These are phyloP conservation scores for Dufourea novaeangliae DNA, from an alignment of 1,140 invertebrate species.

Conservation along the genomic window DNA sequence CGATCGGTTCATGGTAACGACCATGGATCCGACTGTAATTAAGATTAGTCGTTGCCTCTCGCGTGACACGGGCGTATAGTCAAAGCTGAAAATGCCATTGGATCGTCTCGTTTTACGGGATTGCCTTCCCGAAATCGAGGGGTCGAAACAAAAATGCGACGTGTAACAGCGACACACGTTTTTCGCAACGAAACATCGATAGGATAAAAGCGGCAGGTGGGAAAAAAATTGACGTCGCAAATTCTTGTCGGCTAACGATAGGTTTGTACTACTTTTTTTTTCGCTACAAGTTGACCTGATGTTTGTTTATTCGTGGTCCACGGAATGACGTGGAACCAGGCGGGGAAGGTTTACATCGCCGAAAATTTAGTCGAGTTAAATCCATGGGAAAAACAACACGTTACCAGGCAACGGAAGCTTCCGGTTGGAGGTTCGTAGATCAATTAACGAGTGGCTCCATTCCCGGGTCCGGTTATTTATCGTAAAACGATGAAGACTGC, in stretches of 20 bases:
- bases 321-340: background rate
- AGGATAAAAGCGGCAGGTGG: background rate
- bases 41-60: background rate
- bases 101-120: background rate
- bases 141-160: background rate
- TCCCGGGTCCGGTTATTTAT: slow-evolving; percentile 33
- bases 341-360: background rate
- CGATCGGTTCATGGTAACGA: background rate
- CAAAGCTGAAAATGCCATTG: background rate
- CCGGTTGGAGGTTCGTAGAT: slow-evolving; percentile 21
- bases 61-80: background rate
- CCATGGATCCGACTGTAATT: background rate
- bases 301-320: background rate
- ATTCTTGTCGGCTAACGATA: background rate
- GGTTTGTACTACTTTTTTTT: background rate
- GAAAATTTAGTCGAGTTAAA: background rate
- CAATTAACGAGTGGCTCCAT: slow-evolving; percentile 21
- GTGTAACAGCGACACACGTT: background rate
- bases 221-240: background rate
- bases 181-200: too few relatives aligned
- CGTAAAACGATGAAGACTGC: slow-evolving; percentile 37
- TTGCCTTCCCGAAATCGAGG: background rate
- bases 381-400: background rate
- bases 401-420: background rate
- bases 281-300: background rate